phyloP scores from a whole-genome alignment of 2,113 vertebrate genomes.

The Hucho hucho region DNA sequence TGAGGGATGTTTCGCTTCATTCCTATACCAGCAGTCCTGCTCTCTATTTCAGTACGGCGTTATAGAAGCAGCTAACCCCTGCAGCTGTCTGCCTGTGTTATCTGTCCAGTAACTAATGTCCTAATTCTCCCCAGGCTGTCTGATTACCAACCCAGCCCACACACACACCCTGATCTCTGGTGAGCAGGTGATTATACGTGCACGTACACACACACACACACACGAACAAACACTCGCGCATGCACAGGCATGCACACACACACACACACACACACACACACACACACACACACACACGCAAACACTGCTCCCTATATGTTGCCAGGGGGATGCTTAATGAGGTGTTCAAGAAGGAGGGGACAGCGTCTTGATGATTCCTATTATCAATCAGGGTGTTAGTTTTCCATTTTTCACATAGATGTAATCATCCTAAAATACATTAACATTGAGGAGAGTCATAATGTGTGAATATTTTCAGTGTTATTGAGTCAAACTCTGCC shows the following conservation, averaged over 20 bases:
- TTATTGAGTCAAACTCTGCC: constrained; percentile 60
- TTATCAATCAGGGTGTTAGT: constrained; percentile 68
- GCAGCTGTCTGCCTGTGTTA: constrained; percentile 58
- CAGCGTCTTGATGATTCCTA: constrained; percentile 59
- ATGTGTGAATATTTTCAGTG: constrained; percentile 61
- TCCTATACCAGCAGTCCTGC: constrained; percentile 26
- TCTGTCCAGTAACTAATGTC: constrained; percentile 50
- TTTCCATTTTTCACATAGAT: constrained; percentile 73
- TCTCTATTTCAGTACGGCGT: constrained; percentile 60
- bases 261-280: neutral
- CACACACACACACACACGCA: neutral
- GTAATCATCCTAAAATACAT: constrained; percentile 73
- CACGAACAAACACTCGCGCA: neutral
- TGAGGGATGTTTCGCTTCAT: constrained; percentile 41
- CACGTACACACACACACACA: constrained; percentile 1
- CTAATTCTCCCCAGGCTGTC: constrained; percentile 25
- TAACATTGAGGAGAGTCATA: constrained; percentile 70
- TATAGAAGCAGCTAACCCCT: constrained; percentile 34
- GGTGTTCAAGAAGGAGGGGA: constrained; percentile 51
- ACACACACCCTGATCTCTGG: neutral
- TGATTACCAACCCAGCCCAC: neutral
- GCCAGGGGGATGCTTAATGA: constrained; percentile 58
- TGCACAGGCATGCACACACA: constrained; percentile 6
- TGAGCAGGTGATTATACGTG: constrained; percentile 40
- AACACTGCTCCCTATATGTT: neutral